phyloP scores from a whole-genome alignment of 2,888 invertebrate genomes.

The Dyspetes luteomarginatus region DNA sequence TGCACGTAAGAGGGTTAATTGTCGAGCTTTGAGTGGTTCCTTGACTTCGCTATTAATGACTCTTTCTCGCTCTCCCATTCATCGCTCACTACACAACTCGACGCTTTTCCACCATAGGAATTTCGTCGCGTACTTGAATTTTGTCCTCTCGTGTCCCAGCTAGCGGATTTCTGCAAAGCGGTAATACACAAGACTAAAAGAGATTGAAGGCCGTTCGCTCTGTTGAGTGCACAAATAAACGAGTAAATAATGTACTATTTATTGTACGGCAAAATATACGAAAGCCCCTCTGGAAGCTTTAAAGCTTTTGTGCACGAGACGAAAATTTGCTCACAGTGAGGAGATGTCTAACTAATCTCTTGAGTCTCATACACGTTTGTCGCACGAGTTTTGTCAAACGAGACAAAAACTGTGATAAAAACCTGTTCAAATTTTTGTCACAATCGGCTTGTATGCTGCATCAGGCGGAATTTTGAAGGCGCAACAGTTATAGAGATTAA shows the following conservation, averaged over 20 bases:
- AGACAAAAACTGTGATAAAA: too few relatives aligned
- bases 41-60: not conserved
- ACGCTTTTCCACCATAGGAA: slow-evolving; percentile 3
- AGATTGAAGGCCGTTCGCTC: not conserved
- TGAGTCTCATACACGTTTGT: too few relatives aligned
- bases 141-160: too few relatives aligned
- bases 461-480: too few relatives aligned
- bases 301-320: not conserved
- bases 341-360: too few relatives aligned
- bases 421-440: too few relatives aligned
- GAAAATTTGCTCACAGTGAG: too few relatives aligned
- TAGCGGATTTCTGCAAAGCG: too few relatives aligned
- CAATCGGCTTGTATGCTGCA: too few relatives aligned
- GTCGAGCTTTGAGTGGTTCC: slow-evolving; percentile 26
- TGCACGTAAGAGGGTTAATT: slow-evolving; percentile 38
- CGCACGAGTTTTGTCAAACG: too few relatives aligned
- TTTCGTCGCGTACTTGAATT: too few relatives aligned
- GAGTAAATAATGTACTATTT: too few relatives aligned
- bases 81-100: not conserved
- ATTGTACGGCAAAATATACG: not conserved
- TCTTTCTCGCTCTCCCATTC: not conserved
- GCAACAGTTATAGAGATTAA: slow-evolving; percentile 56
- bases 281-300: not conserved
- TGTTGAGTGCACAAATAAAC: not conserved
- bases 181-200: not conserved